Evolutionary conservation across 1,140 invertebrate species (phyloP), one percentile per base, ranked within the genome.

Genomic region (Steinernema khuongi): DNA sequence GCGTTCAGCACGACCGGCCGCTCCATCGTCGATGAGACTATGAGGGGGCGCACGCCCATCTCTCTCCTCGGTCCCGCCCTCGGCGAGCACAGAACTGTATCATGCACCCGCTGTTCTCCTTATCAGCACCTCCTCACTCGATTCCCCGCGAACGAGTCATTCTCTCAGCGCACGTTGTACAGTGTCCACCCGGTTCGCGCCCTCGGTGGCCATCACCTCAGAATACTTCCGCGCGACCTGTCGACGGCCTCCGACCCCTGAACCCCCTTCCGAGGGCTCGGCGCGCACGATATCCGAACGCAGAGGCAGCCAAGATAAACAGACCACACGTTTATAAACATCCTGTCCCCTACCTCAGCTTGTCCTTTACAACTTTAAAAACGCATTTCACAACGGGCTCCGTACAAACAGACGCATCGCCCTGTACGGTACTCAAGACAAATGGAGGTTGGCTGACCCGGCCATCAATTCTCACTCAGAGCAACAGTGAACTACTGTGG

Each of bases 21-120:
- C 50, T 60, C 50, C 50, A 60, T 60, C 50, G 50, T 60, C 50
- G 50, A 60, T 60, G 50, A 60, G 50, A 60, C 50, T 60, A 60
- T 60, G 50, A 60, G 50, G 50, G 50, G 50, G 50, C 50, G 50
- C 50, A 60, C 50, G 50, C 50, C 50, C 50, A 60, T 60, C 50
- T 60, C 50, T 60, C 50, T 26, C 50, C 50, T 60, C 50, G 50
- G 50, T 60, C 50, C 50, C 50, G 50, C 50, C 50, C 50, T 60
- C 50, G 50, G 50, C 50, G 50, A 60, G 50, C 50, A 60, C 50
- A 60, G 50, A 60, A 60, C 50, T 60, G 50, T 60, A 60, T 60
- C 50, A 60, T 60, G 50, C 50, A 60, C 50, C 50, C 50, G 50
- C 50, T 60, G 50, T 60, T 60, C 50, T 60, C 50, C 50, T 60